A percentile compares a stretch with the other conserved stretches of the same genome.
These are phyloP conservation scores for Phyllotis vaccarum DNA, from an alignment of 2,797 vertebrate genomes.

Conservation along the genomic window DNA sequence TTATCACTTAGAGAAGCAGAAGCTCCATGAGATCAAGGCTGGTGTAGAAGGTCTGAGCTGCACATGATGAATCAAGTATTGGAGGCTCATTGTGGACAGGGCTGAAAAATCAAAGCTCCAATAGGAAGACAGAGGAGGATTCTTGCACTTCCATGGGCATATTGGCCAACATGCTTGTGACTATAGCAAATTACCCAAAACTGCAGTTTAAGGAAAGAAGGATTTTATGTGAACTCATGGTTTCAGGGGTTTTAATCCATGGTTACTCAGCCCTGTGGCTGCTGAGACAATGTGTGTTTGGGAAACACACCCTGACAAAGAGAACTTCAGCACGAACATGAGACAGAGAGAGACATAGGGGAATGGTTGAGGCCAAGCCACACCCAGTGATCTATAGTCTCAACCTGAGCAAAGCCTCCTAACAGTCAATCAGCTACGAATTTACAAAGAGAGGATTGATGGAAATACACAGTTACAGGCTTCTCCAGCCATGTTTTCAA, in stretches of 20 bases:
- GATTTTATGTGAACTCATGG: background rate
- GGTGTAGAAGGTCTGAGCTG: background rate
- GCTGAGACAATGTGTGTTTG: background rate
- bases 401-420: background rate
- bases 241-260: background rate
- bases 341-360: background rate
- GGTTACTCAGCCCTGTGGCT: background rate
- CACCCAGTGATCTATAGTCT: background rate
- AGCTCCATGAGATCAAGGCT: background rate
- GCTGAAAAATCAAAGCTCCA: background rate
- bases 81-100: background rate
- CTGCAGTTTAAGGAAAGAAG: too few relatives aligned
- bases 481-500: background rate
- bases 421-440: background rate
- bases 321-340: background rate
- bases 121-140: background rate
- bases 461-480: background rate
- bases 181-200: background rate
- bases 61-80: fast-evolving
- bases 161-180: background rate
- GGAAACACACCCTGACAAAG: background rate
- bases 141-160: background rate
- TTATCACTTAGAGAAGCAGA: background rate
- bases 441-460: background rate
- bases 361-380: background rate